Base-by-base conservation (phyloP, 2,113 vertebrate species). In the Tyto alba region DNA sequence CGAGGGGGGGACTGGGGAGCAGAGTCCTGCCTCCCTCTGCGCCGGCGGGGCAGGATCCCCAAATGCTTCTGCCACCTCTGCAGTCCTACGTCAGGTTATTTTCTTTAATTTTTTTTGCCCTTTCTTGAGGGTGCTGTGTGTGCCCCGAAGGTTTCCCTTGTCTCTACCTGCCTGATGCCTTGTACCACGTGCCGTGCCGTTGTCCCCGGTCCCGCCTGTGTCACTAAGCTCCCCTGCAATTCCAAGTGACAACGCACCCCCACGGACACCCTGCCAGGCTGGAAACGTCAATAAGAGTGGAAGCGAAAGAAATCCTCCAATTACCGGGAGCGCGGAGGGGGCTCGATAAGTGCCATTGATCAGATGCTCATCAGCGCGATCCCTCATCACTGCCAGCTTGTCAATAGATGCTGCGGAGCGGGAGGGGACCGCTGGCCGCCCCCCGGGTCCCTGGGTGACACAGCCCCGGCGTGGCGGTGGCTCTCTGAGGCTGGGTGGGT, bases 351-450 rank as follows among this genome's bases (percentile, higher is more conserved):
- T 4, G 41, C 75, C 90, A 95, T 95, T 72, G 95, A 97, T 93
- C 92, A 11, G 60, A 11, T 0, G 36, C 60, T 48, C 8, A 27
- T 66, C 91, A 91, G 55, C 6, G 3, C 72, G 1, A 56, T 48
- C 90, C 53, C 91, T 96, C 98, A 96, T 95, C 94, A 72, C 97
- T 96, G 95, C 96, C 90, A 8, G n/a, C 96, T 97, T 89, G 97
- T 95, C 98, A 89, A 97, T 98, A 92, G 92, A 81, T 59, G 63
- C 68, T 86, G 59, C 15, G 67, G 53, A 72, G 85, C 76, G 34
- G 87, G 92, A 76, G 36, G 72, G 92, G 83, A 78, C 75, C 20
- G 53, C 89, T 78, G 97, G 94, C 97, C 73, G 66, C 74, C 82
- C 74, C 89, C 94, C 88, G n/a, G 67, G 88, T 95, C 96, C 90